Evolutionary conservation across 2,113 vertebrate genomes (phyloP), one percentile per base, ranked within the genome.

Genomic region (Sminthopsis crassicaudata): DNA sequence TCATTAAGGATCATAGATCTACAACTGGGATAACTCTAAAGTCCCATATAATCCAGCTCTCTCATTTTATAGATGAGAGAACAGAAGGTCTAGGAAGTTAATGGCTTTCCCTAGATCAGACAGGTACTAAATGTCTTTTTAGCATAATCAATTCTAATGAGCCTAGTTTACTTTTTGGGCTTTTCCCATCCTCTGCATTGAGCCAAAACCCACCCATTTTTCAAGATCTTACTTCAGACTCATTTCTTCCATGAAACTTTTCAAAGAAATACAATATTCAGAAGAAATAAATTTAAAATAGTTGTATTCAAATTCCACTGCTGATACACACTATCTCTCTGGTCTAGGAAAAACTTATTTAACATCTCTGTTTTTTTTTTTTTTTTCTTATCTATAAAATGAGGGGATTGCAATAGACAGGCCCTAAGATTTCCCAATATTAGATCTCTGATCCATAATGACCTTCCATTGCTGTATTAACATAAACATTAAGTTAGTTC

Each of bases 281-380:
- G 50, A 51, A 51, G 50, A 51, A 51, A 51, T 8, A 36, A 42
- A 57, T 19, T 94, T 46, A 50, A 7, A 76, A 92, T 23, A 25
- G 52, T 96, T 8, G 7, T 91, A 27, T 27, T 88, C 91, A 88
- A 23, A n/a, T 11, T 95, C 27, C 46, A 91, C 91, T 46, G 26
- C 93, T 93, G 88, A 91, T 94, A 95, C 50, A 93, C 30, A 42
- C 11, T 8, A 90, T 22, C 16, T 84, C 4, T 84, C 14, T 84
- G 36, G 2, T 84, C n/a, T 84, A 84, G n/a, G 67, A 10, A 84
- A 84, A 84, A 19, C 6, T n/a, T 36, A 22, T 42, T 67, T 67
- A 67, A 67, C 23, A 48, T 48, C 48, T 48, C 8, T 48, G 46
- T 48, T 48, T 48, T 67, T 67, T 30, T 36, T 76, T n/a, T 8